Evolutionary conservation across 1,140 invertebrate genomes (phyloP).

Genomic region (Drosophila quadrilineata): DNA sequence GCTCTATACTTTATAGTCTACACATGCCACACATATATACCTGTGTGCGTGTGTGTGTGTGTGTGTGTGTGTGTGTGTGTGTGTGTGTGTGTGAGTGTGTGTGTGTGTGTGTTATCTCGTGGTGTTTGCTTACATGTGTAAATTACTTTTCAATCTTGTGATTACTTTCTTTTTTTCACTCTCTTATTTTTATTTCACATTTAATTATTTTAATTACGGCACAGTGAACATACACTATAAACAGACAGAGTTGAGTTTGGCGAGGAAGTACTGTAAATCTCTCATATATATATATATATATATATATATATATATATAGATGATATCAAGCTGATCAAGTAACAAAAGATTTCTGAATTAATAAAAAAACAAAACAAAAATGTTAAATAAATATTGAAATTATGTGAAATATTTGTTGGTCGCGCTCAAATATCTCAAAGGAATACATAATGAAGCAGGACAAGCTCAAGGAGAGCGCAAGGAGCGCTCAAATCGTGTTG

Average conservation of each 20-base stretch:
- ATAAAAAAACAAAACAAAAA: too few relatives aligned
- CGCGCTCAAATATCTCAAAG: too few relatives aligned
- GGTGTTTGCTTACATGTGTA: conserved; percentile 79
- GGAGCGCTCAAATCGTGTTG: conserved; percentile 12
- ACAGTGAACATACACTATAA: conserved; percentile 55
- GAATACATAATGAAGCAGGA: neutral
- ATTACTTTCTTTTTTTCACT: too few relatives aligned
- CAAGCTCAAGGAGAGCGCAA: neutral
- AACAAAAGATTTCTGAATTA: too few relatives aligned
- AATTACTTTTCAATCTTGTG: conserved; percentile 80
- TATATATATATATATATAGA: too few relatives aligned
- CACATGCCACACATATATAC: neutral
- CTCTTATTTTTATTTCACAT: too few relatives aligned
- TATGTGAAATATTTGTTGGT: too few relatives aligned
- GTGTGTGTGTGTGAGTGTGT: conserved; percentile 4
- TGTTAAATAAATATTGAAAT: too few relatives aligned
- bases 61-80: conserved; percentile 21
- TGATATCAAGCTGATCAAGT: too few relatives aligned
- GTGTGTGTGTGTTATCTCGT: conserved; percentile 17
- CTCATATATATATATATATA: too few relatives aligned
- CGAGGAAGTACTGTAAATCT: too few relatives aligned
- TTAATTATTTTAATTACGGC: conserved; percentile 78
- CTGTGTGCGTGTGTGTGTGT: neutral
- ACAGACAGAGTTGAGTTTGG: too few relatives aligned
- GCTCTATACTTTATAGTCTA: conserved; percentile 29